These are phyloP conservation scores for Physeter macrocephalus DNA, from an alignment of 2,113 vertebrate species.

Conservation along the genomic window DNA sequence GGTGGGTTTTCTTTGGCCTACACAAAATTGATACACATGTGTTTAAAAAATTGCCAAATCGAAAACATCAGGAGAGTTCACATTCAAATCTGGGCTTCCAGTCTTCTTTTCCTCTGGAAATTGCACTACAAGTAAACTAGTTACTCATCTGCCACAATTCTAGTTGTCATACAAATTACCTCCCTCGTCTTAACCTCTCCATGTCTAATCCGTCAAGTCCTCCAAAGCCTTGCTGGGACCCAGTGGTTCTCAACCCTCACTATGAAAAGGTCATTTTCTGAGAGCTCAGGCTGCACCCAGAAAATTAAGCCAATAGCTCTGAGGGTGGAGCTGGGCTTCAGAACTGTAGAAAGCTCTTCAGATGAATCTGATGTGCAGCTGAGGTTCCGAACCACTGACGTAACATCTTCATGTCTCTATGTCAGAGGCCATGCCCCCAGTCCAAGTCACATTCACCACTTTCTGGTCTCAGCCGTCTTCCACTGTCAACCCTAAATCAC, in stretches of 20 bases:
- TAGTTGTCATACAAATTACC: not conserved
- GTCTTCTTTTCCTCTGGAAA: not conserved
- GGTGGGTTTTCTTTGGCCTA: not conserved
- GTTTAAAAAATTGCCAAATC: not conserved
- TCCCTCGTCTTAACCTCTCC: not conserved
- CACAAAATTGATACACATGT: not conserved
- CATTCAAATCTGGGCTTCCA: not conserved
- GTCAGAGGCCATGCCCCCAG: fast-evolving
- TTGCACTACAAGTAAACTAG: not conserved
- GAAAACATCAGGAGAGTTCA: not conserved
- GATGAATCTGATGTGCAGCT: not conserved
- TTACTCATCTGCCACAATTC: not conserved
- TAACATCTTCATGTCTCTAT: not conserved
- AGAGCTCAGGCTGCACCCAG: too few species aligned
- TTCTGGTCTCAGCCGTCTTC: not conserved
- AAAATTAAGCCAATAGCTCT: not conserved
- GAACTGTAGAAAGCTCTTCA: not conserved
- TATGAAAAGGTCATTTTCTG: not conserved
- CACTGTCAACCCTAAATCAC: fast-evolving
- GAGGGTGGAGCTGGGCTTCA: not conserved
- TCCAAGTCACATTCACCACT: not conserved
- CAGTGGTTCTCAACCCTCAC: not conserved
- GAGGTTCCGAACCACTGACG: not conserved
- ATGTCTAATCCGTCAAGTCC: not conserved
- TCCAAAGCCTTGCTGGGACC: not conserved